These are phyloP conservation scores for Elegia similella DNA, from an alignment of 2,888 invertebrate genomes.

Conservation along the genomic window DNA sequence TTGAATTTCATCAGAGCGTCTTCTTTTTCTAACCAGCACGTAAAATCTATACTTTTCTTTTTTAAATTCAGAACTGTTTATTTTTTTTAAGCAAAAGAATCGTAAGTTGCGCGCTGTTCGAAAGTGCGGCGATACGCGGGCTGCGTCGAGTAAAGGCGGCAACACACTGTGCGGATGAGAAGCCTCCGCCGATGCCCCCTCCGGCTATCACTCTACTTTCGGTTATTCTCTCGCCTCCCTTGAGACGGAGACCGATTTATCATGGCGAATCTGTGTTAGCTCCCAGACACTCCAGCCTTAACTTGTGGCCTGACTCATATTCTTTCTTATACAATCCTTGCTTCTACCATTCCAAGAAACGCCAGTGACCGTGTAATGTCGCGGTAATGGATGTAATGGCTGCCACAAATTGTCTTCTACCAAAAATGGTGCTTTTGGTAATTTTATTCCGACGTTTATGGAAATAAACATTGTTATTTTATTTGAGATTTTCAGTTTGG, in stretches of 20 bases:
- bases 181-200: constrained; percentile 59
- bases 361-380: constrained; percentile 54
- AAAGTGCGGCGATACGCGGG: constrained; percentile 44
- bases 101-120: constrained; percentile 34
- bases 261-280: constrained; percentile 55
- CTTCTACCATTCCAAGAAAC: constrained; percentile 27
- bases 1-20: constrained; percentile 39
- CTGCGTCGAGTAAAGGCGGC: constrained; percentile 59
- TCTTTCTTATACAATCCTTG: constrained; percentile 44
- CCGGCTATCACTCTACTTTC: constrained; percentile 74
- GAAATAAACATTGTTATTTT: constrained; percentile 13
- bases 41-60: constrained; percentile 26
- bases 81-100: constrained; percentile 33
- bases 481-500: constrained; percentile 9
- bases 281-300: constrained; percentile 48
- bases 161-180: constrained; percentile 60
- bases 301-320: constrained; percentile 38
- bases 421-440: constrained; percentile 38
- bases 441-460: constrained; percentile 11
- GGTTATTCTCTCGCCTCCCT: constrained; percentile 67
- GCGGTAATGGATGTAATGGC: constrained; percentile 39
- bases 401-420: constrained; percentile 35
- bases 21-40: constrained; percentile 32
- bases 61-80: constrained; percentile 28
- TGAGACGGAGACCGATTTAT: constrained; percentile 68